These are phyloP conservation scores for Drosophila rufa DNA, from an alignment of 1,140 invertebrate species.

Conservation along the genomic window DNA sequence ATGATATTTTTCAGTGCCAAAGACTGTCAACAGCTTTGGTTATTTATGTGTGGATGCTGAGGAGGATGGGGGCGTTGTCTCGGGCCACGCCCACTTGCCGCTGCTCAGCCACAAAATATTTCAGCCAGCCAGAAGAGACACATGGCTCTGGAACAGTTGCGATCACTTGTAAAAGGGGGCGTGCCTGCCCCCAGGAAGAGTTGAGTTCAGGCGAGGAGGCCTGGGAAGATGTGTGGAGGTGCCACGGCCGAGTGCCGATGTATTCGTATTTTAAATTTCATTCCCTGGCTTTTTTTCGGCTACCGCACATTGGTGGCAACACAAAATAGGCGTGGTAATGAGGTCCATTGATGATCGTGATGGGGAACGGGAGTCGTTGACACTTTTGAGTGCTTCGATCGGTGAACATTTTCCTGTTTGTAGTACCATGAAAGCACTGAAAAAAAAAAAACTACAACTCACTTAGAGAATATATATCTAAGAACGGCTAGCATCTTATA, in stretches of 20 bases:
- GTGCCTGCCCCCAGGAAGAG: slow-evolving; percentile 68
- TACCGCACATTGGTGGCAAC: slow-evolving; percentile 71
- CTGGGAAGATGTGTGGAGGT: slow-evolving; percentile 60
- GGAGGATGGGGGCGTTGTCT: slow-evolving; percentile 17
- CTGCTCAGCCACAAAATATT: slow-evolving; percentile 24
- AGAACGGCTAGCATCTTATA: too few species aligned
- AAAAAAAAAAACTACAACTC: not conserved
- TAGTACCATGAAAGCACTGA: not conserved
- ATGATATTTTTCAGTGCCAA: slow-evolving; percentile 59
- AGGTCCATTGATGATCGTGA: slow-evolving; percentile 45
- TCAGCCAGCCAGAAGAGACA: slow-evolving; percentile 24
- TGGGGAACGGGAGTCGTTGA: slow-evolving; percentile 54
- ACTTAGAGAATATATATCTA: too few species aligned
- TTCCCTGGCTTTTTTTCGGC: slow-evolving; percentile 31
- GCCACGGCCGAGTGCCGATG: slow-evolving; percentile 54
- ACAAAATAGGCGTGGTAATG: slow-evolving; percentile 73
- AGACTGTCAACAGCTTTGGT: slow-evolving; percentile 70
- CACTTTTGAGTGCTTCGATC: slow-evolving; percentile 52
- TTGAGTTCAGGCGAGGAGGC: slow-evolving; percentile 41
- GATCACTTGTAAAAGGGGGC: slow-evolving; percentile 69
- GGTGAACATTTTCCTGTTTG: slow-evolving; percentile 7
- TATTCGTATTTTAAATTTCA: slow-evolving; percentile 37
- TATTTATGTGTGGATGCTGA: slow-evolving; percentile 63
- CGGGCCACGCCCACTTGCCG: slow-evolving; percentile 64
- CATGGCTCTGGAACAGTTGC: slow-evolving; percentile 43